A percentile compares a stretch with the other conserved stretches of the same genome.
These are phyloP conservation scores for Drosophila takahashii DNA, from an alignment of 1,140 invertebrate genomes.

Conservation along the genomic window DNA sequence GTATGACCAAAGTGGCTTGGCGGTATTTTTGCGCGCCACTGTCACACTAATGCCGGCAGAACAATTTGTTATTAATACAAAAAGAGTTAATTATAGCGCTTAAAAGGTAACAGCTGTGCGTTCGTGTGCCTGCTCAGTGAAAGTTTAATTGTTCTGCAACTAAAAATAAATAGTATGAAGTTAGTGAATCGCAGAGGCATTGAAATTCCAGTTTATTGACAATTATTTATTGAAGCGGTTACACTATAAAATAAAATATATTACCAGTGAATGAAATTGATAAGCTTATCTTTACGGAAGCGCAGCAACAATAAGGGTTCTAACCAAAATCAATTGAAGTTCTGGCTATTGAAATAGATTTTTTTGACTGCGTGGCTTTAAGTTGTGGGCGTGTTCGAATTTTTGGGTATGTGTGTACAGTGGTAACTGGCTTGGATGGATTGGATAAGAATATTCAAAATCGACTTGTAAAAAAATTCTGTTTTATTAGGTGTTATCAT, in stretches of 20 bases:
- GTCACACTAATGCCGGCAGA: constrained; percentile 29
- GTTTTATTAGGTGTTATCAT: too few species aligned
- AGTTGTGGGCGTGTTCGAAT: constrained; percentile 21
- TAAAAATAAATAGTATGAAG: neutral
- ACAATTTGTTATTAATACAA: constrained; percentile 13
- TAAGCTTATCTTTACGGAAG: constrained; percentile 52
- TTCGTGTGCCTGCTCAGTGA: neutral
- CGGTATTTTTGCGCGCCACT: constrained; percentile 1
- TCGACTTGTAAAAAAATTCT: too few species aligned
- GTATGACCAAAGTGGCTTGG: neutral
- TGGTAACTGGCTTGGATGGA: neutral
- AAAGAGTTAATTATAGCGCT: constrained; percentile 30
- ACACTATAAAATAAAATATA: constrained; percentile 34
- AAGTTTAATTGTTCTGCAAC: neutral
- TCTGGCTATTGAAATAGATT: constrained; percentile 31
- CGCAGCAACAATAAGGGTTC: constrained; percentile 30
- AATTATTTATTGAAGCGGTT: constrained; percentile 18
- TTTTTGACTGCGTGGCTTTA: constrained; percentile 65
- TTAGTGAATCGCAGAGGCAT: neutral
- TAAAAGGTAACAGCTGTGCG: constrained; percentile 34
- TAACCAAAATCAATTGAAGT: constrained; percentile 6
- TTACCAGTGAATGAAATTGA: constrained; percentile 42
- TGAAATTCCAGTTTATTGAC: neutral
- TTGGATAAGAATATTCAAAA: too few species aligned
- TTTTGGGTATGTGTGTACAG: constrained; percentile 25